Conservation (phyloP, 2,113 vertebrate genomes). For the Conger conger region DNA sequence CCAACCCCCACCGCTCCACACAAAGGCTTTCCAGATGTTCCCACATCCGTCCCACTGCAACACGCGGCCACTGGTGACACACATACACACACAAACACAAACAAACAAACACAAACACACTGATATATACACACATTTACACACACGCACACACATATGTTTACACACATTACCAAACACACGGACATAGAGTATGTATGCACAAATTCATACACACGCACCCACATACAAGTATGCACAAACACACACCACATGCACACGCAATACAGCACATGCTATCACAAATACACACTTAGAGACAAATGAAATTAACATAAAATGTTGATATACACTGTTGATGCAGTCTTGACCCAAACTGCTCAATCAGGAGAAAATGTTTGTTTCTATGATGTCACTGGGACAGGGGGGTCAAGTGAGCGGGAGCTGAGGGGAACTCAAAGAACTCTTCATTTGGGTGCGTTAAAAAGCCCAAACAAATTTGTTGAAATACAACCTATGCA, state of each 20-base stretch:
- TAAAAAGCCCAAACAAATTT: not conserved
- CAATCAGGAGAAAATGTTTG: not conserved
- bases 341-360: not conserved
- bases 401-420: not conserved
- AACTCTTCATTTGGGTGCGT: not conserved
- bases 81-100: constrained; percentile 31
- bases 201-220: not conserved
- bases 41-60: constrained; percentile 44
- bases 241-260: not conserved
- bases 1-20: constrained; percentile 39
- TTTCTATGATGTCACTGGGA: not conserved
- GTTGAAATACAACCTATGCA: not conserved
- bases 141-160: constrained; percentile 10
- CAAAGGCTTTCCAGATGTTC: constrained; percentile 71
- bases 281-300: not conserved
- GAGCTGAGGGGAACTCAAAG: not conserved
- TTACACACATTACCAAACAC: not conserved
- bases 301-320: no score
- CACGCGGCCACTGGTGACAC: constrained; percentile 34
- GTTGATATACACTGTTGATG: not conserved
- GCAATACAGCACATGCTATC: not conserved
- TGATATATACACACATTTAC: constrained; percentile 17
- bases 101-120: constrained; percentile 1
- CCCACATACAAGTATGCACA: not conserved
- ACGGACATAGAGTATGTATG: not conserved